These are phyloP conservation scores for Drosophila kohkoa DNA, from an alignment of 1,140 invertebrate genomes.

Conservation along the genomic window DNA sequence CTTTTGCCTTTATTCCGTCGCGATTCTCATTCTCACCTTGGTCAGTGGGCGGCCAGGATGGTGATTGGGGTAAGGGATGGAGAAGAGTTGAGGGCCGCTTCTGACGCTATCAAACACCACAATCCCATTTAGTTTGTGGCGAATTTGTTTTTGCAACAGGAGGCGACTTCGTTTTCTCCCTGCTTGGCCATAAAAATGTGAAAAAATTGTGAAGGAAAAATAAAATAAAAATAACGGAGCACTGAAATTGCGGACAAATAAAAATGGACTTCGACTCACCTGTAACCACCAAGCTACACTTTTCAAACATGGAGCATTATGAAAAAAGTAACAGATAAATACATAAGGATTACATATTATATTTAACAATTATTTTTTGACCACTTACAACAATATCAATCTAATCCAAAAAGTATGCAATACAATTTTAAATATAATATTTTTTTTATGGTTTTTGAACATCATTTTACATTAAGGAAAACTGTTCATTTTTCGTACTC, in stretches of 20 bases:
- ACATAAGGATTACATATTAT: no score
- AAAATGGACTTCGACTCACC: conserved; percentile 56
- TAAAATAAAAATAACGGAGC: conserved; percentile 23
- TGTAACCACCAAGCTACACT: conserved; percentile 2
- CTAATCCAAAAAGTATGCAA: no score
- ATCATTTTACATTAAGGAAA: no score
- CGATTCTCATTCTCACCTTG: conserved; percentile 46
- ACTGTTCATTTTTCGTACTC: neutral
- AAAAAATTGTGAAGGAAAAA: conserved; percentile 43
- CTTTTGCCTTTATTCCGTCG: conserved; percentile 40
- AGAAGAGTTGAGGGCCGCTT: conserved; percentile 5
- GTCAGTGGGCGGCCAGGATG: conserved; percentile 16
- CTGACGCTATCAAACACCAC: conserved; percentile 67
- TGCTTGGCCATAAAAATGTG: conserved; percentile 54
- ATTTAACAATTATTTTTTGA: neutral
- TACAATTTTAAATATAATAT: no score
- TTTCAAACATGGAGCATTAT: neutral
- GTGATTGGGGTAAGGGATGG: neutral
- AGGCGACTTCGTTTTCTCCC: conserved; percentile 17
- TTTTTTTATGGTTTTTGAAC: no score
- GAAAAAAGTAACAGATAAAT: no score
- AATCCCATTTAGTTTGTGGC: conserved; percentile 75
- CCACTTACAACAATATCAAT: no score
- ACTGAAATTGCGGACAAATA: conserved; percentile 31
- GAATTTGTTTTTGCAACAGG: conserved; percentile 65